Base-by-base conservation (phyloP, 2,113 vertebrate species). In the Actenoides lindsayi region DNA sequence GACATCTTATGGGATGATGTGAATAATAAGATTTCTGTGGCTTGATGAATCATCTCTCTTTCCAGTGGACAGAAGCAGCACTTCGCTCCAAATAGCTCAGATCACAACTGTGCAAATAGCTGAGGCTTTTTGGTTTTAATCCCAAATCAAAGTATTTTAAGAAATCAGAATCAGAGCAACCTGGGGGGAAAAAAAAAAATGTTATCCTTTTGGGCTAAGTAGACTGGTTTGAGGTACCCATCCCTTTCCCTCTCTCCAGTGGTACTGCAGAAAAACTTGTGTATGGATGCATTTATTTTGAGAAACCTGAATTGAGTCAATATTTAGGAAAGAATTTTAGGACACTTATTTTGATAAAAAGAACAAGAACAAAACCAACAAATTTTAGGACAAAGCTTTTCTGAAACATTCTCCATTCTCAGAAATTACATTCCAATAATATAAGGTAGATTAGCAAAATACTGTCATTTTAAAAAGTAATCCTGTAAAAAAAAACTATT, bases 61-160 rank as follows among this genome's bases (percentile, higher is more conserved):
- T 83, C 63, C 79, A 88, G 54, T 41, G 81, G 73, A 83, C n/a
- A 68, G 57, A 95, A 69, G 73, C 73, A 95, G 84, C 86, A 94
- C 83, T 46, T 33, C 53, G 20, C 56, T 74, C 60, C 42, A 68
- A 48, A 86, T 76, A 83, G 67, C 67, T 83, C 85, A 79, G 56
- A 77, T 89, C 44, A 89, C 48, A 54, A 41, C 44, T 83, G 59
- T 83, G 59, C 67, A 90, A 90, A 91, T 56, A 91, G 48, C 42
- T 83, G 78, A 69, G 35, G 2, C 19, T 75, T 91, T 76, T 92
- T 93, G 79, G 82, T 69, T 86, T 95, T 64, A 57, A 64, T 90
- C 67, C 78, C 69, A 91, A 93, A 79, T 87, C 13, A 91, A 91
- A 96, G 96, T 95, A 94, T 97, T 97, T 96, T 75, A 94, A 89